phyloP scores from a whole-genome alignment of 2,113 vertebrate genomes.

The Echinops telfairi region DNA sequence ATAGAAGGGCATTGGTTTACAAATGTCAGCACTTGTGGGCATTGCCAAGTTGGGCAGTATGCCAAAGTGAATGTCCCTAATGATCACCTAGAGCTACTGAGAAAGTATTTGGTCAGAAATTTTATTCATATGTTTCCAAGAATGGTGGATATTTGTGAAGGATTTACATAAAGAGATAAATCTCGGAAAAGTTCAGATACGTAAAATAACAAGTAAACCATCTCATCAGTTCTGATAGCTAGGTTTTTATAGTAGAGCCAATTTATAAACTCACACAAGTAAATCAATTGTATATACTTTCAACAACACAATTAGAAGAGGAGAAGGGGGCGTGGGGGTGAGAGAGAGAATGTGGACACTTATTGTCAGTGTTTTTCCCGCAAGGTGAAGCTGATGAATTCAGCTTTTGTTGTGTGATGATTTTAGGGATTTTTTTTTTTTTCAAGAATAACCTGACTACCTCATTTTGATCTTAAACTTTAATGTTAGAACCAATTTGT shows the following conservation, averaged over 20 bases:
- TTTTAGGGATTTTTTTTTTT: not conserved
- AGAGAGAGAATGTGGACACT: not conserved
- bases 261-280: not conserved
- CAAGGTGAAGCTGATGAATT: not conserved
- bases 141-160: conserved; percentile 26
- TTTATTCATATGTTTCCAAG: not conserved
- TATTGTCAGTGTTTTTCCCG: not conserved
- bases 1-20: not conserved
- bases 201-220: not conserved
- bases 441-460: not conserved
- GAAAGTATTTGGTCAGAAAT: not conserved
- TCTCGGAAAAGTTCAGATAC: conserved; percentile 43
- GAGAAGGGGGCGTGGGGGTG: not conserved
- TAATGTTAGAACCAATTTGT: not conserved
- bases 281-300: conserved; percentile 4
- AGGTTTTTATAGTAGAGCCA: not conserved
- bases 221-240: not conserved
- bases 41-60: not conserved
- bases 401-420: not conserved
- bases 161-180: conserved; percentile 35
- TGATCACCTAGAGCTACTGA: conserved; percentile 1
- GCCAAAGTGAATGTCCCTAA: not conserved
- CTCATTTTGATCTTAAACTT: not conserved
- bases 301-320: not conserved
- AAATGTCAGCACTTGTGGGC: not conserved